Base-by-base conservation (phyloP, 2,888 invertebrate species). In the Alloscopus bannaensis region DNA sequence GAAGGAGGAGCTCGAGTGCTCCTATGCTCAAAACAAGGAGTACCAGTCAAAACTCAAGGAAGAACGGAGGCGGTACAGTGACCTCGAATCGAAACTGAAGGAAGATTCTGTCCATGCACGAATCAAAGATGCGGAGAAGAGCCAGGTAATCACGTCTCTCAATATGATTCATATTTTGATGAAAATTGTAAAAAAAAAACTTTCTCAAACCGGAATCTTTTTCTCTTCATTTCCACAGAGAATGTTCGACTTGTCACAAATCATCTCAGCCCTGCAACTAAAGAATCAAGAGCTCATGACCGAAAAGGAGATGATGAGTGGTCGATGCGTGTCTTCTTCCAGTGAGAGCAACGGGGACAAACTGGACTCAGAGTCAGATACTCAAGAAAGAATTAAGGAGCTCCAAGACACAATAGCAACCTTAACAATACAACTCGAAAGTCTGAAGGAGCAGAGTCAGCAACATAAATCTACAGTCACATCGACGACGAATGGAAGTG, bases 201-300 rank as follows among this genome's bases (percentile, higher is more conserved):
- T 50, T 1, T 20, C 42, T 42, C 50, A 18, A 2, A 22, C 3
- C 45, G 4, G 3, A 57, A 11, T 28, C n/a, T 29, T 57, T 29
- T 57, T 28, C 13, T 45, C 52, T 52, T 52, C 52, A 11, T 22
- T 6, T 52, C 13, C 55, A 11, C 80, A 85, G 83, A 78, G 85
- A 76, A 84, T 85, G 84, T 86, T 86, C 77, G 84, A 83, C 59
- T 75, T 85, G 80, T 84, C 83, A 24, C 83, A 84, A 82, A 55
- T 84, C 81, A 83, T 84, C 71, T 84, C 83, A 28, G 78, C 82
- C 24, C 76, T 86, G 11, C 84, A 84, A 64, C 80, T 86, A 24
- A 86, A 98, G 97, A 97, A 96, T 88, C 96, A 97, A 88, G 97
- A 98, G 89, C 94, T 98, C 91, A 91, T 95, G 28, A 95, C 97